Evolutionary conservation across 2,888 invertebrate genomes (phyloP).

Genomic region (Eupeodes latifasciatus): DNA sequence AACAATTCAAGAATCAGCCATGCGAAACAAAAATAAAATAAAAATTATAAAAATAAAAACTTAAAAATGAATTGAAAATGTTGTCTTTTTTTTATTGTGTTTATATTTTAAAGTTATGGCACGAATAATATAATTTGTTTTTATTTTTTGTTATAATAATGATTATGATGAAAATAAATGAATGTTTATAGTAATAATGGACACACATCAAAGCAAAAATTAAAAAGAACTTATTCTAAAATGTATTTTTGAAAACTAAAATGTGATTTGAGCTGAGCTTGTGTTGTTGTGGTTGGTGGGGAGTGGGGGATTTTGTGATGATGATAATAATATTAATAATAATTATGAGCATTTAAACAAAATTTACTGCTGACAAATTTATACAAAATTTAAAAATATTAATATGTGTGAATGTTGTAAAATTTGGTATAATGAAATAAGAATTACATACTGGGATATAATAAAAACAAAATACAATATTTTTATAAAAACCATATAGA

Average conservation of each 20-base stretch:
- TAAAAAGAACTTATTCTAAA: conserved; percentile 28
- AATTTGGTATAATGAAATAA: conserved; percentile 28
- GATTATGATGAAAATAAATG: conserved; percentile 36
- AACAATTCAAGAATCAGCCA: conserved; percentile 53
- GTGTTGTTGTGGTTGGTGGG: background rate
- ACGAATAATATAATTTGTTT: conserved; percentile 44
- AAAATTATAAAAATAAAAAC: conserved; percentile 13
- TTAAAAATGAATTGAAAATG: background rate
- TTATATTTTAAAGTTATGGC: conserved; percentile 33
- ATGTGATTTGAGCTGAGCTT: conserved; percentile 25
- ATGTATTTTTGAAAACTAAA: conserved; percentile 33
- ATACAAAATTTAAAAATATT: conserved; percentile 13
- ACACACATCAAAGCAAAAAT: conserved; percentile 59
- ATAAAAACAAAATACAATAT: conserved; percentile 59
- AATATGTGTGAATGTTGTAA: conserved; percentile 51
- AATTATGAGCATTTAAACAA: conserved; percentile 50
- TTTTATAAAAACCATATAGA: conserved; percentile 26
- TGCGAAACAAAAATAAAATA: conserved; percentile 47
- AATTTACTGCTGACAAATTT: conserved; percentile 39
- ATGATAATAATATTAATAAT: conserved; percentile 26
- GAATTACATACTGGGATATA: conserved; percentile 76
- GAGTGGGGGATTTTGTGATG: conserved; percentile 16
- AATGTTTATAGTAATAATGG: conserved; percentile 29
- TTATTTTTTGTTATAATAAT: conserved; percentile 7
- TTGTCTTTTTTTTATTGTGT: conserved; percentile 14